Conservation (phyloP, 2,113 vertebrate genomes). For the Tricholaema leucomelas region DNA sequence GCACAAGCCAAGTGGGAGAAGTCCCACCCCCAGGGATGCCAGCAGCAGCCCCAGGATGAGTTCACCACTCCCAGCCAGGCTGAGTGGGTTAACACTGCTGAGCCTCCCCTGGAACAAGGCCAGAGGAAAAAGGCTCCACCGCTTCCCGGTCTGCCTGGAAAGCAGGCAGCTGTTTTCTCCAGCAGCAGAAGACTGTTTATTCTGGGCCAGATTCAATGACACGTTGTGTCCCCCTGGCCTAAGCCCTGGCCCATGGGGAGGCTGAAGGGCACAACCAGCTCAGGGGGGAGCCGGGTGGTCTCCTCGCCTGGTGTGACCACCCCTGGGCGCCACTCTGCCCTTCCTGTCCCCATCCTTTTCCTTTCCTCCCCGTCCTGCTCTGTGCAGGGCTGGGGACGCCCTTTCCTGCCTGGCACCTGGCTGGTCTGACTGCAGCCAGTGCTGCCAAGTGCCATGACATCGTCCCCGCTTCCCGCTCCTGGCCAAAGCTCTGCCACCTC, state of each 20-base stretch:
- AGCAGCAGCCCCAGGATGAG: rapidly evolving
- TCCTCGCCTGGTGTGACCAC: neutral
- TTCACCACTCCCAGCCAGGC: rapidly evolving
- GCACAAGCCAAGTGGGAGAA: neutral
- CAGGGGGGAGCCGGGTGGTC: rapidly evolving
- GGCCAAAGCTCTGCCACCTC: rapidly evolving
- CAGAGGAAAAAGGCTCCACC: conserved; percentile 58
- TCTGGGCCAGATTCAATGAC: conserved; percentile 25
- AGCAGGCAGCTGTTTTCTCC: conserved; percentile 34
- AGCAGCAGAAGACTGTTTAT: conserved; percentile 51
- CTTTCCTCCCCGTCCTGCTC: neutral
- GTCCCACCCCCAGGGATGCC: neutral
- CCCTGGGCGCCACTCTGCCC: neutral
- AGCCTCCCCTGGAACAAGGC: neutral
- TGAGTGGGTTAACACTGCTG: conserved; percentile 7
- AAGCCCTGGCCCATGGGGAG: rapidly evolving
- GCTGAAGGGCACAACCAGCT: conserved; percentile 28
- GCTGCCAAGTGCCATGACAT: neutral
- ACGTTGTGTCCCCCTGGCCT: rapidly evolving
- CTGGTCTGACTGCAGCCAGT: neutral
- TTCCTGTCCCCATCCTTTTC: conserved; percentile 54
- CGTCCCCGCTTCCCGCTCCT: rapidly evolving
- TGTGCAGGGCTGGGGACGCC: conserved; percentile 21
- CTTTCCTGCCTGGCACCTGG: conserved; percentile 66
- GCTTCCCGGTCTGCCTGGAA: conserved; percentile 31